Evolutionary conservation across 2,888 invertebrate species (phyloP).

Genomic region (Hydriomena furcata): DNA sequence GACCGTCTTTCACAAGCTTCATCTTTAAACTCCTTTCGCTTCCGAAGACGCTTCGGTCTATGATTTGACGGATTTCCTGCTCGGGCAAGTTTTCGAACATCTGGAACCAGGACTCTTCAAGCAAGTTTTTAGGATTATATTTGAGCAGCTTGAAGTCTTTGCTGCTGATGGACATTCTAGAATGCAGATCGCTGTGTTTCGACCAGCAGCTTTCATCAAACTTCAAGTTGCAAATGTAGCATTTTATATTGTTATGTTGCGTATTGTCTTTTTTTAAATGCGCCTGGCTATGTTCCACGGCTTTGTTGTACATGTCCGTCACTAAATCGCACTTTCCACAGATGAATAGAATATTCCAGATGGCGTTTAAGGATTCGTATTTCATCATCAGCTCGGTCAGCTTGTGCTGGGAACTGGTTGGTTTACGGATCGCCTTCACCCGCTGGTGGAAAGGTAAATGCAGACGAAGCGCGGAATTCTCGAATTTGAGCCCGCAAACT

Average conservation of each 20-base stretch:
- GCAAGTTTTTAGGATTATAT: slow-evolving; percentile 45
- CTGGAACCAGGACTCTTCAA: slow-evolving; percentile 47
- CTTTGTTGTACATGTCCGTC: slow-evolving; percentile 52
- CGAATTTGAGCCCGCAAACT: slow-evolving; percentile 45
- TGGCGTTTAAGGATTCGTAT: slow-evolving; percentile 48
- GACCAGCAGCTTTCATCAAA: slow-evolving; percentile 46
- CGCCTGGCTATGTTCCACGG: slow-evolving; percentile 56
- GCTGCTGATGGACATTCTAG: slow-evolving; percentile 29
- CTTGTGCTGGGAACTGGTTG: not conserved
- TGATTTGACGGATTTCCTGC: slow-evolving; percentile 43
- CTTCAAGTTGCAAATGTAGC: slow-evolving; percentile 50
- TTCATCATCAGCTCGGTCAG: slow-evolving; percentile 48
- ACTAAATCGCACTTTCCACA: slow-evolving; percentile 51
- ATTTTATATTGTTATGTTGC: slow-evolving; percentile 38
- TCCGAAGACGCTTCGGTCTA: slow-evolving; percentile 47
- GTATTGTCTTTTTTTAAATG: slow-evolving; percentile 46
- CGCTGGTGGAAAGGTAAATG: slow-evolving; percentile 50
- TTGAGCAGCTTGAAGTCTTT: slow-evolving; percentile 49
- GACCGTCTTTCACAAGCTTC: slow-evolving; percentile 42
- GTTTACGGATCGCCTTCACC: not conserved
- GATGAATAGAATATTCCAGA: slow-evolving; percentile 58
- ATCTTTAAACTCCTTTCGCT: slow-evolving; percentile 41
- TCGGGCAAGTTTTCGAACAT: slow-evolving; percentile 45
- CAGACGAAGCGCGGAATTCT: slow-evolving; percentile 36
- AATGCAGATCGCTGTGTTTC: slow-evolving; percentile 48